A percentile compares a stretch with the other conserved stretches of the same genome.
Evolutionary conservation across 2,113 vertebrate species (phyloP).

Genomic region (Climacteris rufus): DNA sequence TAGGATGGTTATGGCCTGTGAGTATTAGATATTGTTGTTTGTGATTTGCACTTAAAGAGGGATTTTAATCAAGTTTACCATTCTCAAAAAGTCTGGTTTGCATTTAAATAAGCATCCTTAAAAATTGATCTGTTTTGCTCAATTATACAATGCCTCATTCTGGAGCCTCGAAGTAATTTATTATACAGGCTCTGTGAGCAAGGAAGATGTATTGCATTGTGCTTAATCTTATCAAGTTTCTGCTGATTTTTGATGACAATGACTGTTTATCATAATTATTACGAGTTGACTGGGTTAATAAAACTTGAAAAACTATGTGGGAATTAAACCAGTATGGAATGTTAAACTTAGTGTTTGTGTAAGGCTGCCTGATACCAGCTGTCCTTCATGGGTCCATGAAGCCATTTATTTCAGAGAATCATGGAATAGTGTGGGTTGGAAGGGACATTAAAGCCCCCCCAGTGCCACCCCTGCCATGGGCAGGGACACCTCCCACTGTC

Average conservation of each 20-base stretch:
- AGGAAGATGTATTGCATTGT: constrained; percentile 67
- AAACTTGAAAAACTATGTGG: constrained; percentile 45
- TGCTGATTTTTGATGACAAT: constrained; percentile 74
- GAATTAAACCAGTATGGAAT: constrained; percentile 25
- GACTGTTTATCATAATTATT: constrained; percentile 80
- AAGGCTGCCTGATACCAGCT: not conserved
- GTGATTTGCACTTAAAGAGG: constrained; percentile 64
- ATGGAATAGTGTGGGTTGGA: not conserved
- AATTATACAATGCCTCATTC: constrained; percentile 72
- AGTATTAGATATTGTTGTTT: constrained; percentile 65
- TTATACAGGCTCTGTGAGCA: constrained; percentile 59
- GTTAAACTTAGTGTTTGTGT: not conserved
- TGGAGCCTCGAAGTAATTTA: constrained; percentile 70
- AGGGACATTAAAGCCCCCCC: accelerated
- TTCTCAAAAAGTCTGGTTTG: constrained; percentile 69
- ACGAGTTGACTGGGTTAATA: constrained; percentile 69
- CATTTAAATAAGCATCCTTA: constrained; percentile 73
- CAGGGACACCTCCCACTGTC: not conserved
- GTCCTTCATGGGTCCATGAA: not conserved
- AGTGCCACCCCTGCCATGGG: accelerated
- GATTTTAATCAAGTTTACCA: constrained; percentile 74
- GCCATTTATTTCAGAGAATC: not conserved
- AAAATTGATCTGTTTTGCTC: constrained; percentile 75
- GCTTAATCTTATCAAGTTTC: constrained; percentile 72
- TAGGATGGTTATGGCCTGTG: constrained; percentile 54